Evolutionary conservation across 2,888 invertebrate species (phyloP), one percentile per base, ranked within the genome.

Genomic region (Callyntrura guangdongensis): DNA sequence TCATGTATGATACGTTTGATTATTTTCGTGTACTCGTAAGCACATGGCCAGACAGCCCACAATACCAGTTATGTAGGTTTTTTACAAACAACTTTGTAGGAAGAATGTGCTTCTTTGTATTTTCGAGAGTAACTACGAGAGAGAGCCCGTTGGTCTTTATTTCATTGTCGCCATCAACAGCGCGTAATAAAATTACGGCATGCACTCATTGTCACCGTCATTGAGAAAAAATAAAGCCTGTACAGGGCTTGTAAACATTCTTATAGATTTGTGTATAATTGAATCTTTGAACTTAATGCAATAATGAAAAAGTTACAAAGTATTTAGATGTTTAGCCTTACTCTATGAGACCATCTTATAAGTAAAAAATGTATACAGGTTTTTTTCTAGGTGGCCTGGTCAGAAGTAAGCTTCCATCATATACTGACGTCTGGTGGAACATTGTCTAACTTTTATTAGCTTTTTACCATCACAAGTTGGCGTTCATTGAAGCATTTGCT

Each of bases 361-460:
- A 25, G 64, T 67, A 36, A 69, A 69, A 22, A 17, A 36, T 69
- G 8, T 67, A 64, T 22, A 27, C 69, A 36, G 64, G 36, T 49
- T 56, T 64, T n/a, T 56, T 67, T 61, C 82, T 82, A 36, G 22
- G 45, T 20, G 12, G 22, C 17, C 59, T 20, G 12, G 22, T n/a
- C 59, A 27, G 6, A n/a, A 27, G 25, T 22, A n/a, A 49, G 53
- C 67, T 72, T 22, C 90, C 88, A 89, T 92, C 91, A 91, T 82
- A 90, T 91, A 92, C 92, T 92, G 93, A 93, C 93, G 93, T 93
- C 93, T 93, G 92, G 93, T 93, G 93, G 93, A 59, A 86, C 92
- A 81, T 90, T 82, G 72, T 59, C 74, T 83, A 93, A 93, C 93
- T 87, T 89, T 89, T 74, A 91, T 90, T 91, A 92, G 92, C 87